These are phyloP conservation scores for Caiman crocodilus DNA, from an alignment of 2,797 vertebrate genomes.

Conservation along the genomic window DNA sequence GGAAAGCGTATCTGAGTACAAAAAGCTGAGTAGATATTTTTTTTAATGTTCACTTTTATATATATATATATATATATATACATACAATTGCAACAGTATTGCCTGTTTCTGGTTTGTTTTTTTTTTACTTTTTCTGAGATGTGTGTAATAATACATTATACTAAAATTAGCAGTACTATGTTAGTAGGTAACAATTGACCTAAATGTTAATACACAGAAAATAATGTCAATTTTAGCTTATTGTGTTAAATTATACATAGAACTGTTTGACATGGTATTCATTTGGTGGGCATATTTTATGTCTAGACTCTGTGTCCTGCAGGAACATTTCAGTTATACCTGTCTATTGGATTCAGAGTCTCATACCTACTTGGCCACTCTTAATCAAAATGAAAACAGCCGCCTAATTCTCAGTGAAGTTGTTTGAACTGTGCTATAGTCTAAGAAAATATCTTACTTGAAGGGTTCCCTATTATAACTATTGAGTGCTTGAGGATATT, in stretches of 20 bases:
- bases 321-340: neutral
- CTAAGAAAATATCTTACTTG: conserved; percentile 45
- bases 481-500: conserved; percentile 28
- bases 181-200: conserved; percentile 11
- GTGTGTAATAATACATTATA: conserved; percentile 52
- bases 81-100: no score
- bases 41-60: neutral
- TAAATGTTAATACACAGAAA: neutral
- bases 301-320: neutral
- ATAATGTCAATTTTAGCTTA: conserved; percentile 38
- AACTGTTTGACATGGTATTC: conserved; percentile 38
- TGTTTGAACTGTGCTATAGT: conserved; percentile 25
- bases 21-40: conserved; percentile 10
- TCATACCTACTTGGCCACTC: conserved; percentile 2
- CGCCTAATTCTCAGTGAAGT: conserved; percentile 31
- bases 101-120: neutral
- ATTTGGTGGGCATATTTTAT: neutral
- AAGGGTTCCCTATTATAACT: conserved; percentile 38
- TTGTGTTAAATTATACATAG: conserved; percentile 19
- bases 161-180: conserved; percentile 13
- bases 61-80: neutral
- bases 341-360: conserved; percentile 13
- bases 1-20: conserved; percentile 11
- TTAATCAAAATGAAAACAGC: conserved; percentile 49
- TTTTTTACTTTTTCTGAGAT: conserved; percentile 40